phyloP scores from a whole-genome alignment of 2,888 invertebrate genomes.

The Cheilosia impressa region DNA sequence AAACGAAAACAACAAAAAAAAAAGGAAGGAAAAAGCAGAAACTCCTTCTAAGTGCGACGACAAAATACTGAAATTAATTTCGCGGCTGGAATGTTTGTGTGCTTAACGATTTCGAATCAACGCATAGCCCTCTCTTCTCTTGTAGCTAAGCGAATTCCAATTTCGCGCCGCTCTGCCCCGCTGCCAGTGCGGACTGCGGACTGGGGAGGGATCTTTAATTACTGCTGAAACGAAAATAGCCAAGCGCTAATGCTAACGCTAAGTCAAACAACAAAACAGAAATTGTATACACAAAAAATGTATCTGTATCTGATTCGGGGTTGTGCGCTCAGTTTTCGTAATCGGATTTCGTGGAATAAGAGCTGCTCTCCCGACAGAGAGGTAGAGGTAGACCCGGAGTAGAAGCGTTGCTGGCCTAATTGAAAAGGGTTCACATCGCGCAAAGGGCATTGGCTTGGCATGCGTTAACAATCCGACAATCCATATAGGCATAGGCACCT shows the following conservation, averaged over 20 bases:
- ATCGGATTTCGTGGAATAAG: constrained; percentile 70
- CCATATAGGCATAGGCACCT: background rate
- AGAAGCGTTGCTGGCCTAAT: constrained; percentile 44
- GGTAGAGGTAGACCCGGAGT: background rate
- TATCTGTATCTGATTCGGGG: constrained; percentile 27
- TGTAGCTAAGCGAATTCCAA: constrained; percentile 63
- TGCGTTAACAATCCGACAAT: constrained; percentile 41
- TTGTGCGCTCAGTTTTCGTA: constrained; percentile 70
- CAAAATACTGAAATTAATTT: constrained; percentile 46
- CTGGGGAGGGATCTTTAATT: constrained; percentile 63
- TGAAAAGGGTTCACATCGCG: constrained; percentile 41
- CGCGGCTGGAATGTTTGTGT: constrained; percentile 33
- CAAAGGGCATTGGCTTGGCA: constrained; percentile 54
- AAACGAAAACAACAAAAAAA: constrained; percentile 11
- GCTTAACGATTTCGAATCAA: constrained; percentile 55
- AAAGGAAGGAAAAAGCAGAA: constrained; percentile 5
- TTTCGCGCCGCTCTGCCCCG: background rate
- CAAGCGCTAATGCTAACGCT: constrained; percentile 21
- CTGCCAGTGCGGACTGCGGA: background rate
- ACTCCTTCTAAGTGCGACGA: background rate
- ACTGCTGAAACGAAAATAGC: constrained; percentile 48
- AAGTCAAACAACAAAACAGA: constrained; percentile 42
- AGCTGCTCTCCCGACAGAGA: constrained; percentile 18
- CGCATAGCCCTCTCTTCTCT: constrained; percentile 31
- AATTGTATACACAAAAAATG: constrained; percentile 1